Conservation (phyloP, 2,113 vertebrate genomes). For the Solenodon paradoxus region DNA sequence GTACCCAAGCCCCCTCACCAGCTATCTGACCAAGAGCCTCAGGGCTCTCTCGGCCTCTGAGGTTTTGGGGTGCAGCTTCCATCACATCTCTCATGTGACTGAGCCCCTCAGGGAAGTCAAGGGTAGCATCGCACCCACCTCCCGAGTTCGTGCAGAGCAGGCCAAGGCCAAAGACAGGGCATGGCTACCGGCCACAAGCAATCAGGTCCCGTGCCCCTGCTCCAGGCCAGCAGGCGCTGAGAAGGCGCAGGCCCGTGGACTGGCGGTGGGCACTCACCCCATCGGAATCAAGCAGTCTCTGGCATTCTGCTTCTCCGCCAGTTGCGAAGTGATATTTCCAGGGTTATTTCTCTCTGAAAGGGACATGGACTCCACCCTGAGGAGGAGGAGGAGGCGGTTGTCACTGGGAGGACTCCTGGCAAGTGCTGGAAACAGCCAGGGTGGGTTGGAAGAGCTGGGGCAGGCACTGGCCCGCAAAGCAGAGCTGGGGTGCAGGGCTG, state of each 20-base stretch:
- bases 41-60: neutral
- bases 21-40: neutral
- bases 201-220: neutral
- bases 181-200: neutral
- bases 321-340: constrained; percentile 88
- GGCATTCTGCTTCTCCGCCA: constrained; percentile 88
- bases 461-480: neutral
- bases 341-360: constrained; percentile 79
- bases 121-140: no score
- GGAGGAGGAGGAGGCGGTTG: neutral
- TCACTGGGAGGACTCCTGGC: neutral
- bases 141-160: constrained; percentile 28
- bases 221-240: no score
- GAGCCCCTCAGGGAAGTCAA: neutral
- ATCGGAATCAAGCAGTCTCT: constrained; percentile 90
- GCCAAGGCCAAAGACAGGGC: neutral
- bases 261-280: constrained; percentile 82
- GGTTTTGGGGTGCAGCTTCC: neutral
- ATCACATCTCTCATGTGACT: neutral
- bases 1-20: neutral
- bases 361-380: constrained; percentile 94
- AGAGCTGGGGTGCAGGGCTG: neutral
- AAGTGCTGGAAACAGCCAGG: neutral
- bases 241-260: accelerated
- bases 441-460: neutral